Base-by-base conservation (phyloP, 2,888 invertebrate species). In the Sussaba pulchella region DNA sequence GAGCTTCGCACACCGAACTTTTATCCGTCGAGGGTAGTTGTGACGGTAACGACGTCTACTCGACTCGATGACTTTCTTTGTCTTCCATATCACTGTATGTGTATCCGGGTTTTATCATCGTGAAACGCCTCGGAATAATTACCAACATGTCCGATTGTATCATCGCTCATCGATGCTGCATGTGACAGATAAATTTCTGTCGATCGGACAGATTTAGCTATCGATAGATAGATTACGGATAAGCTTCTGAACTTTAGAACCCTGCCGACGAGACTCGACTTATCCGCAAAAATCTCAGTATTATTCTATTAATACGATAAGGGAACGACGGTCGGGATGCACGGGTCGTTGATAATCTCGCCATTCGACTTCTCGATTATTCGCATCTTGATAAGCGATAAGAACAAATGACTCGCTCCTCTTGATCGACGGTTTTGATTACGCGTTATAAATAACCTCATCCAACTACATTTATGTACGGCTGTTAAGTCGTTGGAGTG, bases 61-160 rank as follows among this genome's bases (percentile, higher is more conserved):
- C 83, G 74, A 85, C 85, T 31, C 31, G 85, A 86, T 85, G 81
- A 78, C 84, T 83, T 80, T 54, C 47, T 14, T 10, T 17, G 26
- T 82, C 69, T 72, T 73, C 80, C 31, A 31, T 50, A 21, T 36
- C 57, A 6, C 9, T 57, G 43, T 10, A 43, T 43, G 14, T 1
- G 6, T 54, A 26, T 36, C 79, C 78, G 77, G 31, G n/a, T 78
- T 31, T 47, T 67, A 41, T 26, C n/a, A 24, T 43, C 12, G 14
- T 1, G n/a, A 54, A 54, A 47, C 9, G 1, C 8, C 9, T 19
- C 4, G 2, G 19, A 47, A 19, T 17, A 8, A 47, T 47, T 17
- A 19, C 17, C 2, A 9, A 47, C 21, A 26, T 14, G 0, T 0
- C 26, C 2, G 17, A 57, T 36, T 57, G 21, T 2, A 0, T 24